Conservation (phyloP, 37 sponge, comb jelly and placozoan genomes). For the Mnemiopsis leidyi region DNA sequence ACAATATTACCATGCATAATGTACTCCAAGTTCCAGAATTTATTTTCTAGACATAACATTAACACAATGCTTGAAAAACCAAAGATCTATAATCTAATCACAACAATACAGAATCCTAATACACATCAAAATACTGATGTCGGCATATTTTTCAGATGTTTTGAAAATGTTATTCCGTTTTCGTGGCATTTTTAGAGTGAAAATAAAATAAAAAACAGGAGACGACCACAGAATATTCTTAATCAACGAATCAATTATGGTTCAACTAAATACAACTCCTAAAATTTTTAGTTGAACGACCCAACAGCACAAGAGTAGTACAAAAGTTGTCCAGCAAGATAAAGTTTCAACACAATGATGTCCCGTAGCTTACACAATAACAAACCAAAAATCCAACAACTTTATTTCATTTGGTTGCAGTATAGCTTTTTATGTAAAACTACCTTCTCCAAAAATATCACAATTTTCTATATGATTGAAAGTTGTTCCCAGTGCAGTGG, state of each 20-base stretch:
- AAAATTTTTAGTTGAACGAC: no score
- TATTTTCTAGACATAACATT: neutral
- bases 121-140: neutral
- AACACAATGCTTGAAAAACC: neutral
- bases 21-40: neutral
- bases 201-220: neutral
- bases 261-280: no score
- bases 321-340: neutral
- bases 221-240: neutral
- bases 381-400: neutral
- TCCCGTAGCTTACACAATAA: neutral
- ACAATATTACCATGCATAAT: neutral
- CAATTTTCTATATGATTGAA: no score
- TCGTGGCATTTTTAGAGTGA: neutral
- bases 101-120: neutral
- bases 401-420: neutral
- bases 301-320: neutral
- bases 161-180: neutral
- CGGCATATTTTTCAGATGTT: neutral
- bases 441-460: neutral
- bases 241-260: neutral
- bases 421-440: neutral
- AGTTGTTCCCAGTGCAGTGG: no score
- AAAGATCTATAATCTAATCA: neutral
- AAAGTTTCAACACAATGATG: neutral